A percentile compares a stretch with the other conserved stretches of the same genome.
phyloP scores from a whole-genome alignment of 2,888 invertebrate species.

The Trissonchulus sp. region DNA sequence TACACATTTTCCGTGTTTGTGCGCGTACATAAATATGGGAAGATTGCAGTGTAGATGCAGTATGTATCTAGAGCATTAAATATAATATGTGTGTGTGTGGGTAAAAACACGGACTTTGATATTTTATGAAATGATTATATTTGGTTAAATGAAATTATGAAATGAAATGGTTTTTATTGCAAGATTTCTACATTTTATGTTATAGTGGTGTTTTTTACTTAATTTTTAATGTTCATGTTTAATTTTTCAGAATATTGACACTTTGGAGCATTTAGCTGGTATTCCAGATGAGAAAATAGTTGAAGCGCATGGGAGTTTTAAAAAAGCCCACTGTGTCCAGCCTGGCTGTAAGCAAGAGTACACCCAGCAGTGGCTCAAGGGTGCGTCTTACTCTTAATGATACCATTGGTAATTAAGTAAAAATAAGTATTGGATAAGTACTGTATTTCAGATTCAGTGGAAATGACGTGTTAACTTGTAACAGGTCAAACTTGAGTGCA shows the following conservation, averaged over 20 bases:
- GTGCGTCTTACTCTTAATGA: too few relatives aligned
- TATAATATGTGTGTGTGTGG: not conserved
- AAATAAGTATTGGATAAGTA: too few relatives aligned
- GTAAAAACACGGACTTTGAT: not conserved
- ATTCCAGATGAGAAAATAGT: slow-evolving; percentile 75
- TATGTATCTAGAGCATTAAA: not conserved
- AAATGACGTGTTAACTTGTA: too few relatives aligned
- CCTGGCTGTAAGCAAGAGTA: too few relatives aligned
- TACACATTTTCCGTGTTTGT: too few relatives aligned
- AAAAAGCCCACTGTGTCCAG: slow-evolving; percentile 74
- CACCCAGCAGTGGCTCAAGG: too few relatives aligned
- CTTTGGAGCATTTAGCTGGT: slow-evolving; percentile 76
- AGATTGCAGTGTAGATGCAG: not conserved
- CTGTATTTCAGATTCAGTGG: too few relatives aligned
- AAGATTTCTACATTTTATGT: too few relatives aligned
- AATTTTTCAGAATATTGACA: slow-evolving; percentile 76
- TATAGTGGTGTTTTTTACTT: not conserved
- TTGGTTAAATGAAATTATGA: not conserved
- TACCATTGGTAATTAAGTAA: too few relatives aligned
- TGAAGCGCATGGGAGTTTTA: slow-evolving; percentile 90
- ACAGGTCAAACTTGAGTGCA: too few relatives aligned
- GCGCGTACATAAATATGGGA: too few relatives aligned
- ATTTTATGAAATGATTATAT: not conserved
- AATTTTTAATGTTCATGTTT: not conserved
- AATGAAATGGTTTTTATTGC: too few relatives aligned